phyloP scores from a whole-genome alignment of 1,140 invertebrate species.

The Oryctes rhinoceros region DNA sequence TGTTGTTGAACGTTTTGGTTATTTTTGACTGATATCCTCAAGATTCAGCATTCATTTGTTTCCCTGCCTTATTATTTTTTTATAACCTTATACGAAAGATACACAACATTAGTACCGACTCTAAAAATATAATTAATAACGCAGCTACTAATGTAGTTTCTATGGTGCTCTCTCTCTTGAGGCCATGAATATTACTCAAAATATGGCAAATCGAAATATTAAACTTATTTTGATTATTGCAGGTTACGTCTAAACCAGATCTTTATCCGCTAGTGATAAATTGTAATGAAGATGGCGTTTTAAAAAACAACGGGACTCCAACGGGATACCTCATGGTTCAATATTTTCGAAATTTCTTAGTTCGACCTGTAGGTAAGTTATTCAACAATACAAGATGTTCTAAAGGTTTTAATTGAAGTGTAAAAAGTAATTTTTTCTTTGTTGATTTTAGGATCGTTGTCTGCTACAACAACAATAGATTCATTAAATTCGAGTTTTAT shows the following conservation, averaged over 20 bases:
- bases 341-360: slow-evolving; percentile 80
- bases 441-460: slow-evolving; percentile 70
- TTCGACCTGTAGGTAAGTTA: slow-evolving; percentile 68
- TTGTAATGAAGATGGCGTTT: slow-evolving; percentile 69
- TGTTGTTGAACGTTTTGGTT: no score
- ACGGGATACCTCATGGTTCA: slow-evolving; percentile 82
- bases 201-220: no score
- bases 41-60: no score
- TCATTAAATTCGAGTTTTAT: slow-evolving; percentile 84
- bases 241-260: slow-evolving; percentile 87
- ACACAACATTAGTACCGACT: no score
- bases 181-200: no score
- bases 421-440: not conserved
- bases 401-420: not conserved
- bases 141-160: no score
- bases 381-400: not conserved
- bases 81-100: no score
- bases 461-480: slow-evolving; percentile 82
- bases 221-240: not conserved
- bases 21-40: no score
- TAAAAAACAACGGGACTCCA: slow-evolving; percentile 71
- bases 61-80: no score
- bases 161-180: no score
- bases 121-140: no score
- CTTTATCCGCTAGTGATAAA: slow-evolving; percentile 84